These are phyloP conservation scores for Sphinx pinastri DNA, from an alignment of 2,888 invertebrate genomes.

Conservation along the genomic window DNA sequence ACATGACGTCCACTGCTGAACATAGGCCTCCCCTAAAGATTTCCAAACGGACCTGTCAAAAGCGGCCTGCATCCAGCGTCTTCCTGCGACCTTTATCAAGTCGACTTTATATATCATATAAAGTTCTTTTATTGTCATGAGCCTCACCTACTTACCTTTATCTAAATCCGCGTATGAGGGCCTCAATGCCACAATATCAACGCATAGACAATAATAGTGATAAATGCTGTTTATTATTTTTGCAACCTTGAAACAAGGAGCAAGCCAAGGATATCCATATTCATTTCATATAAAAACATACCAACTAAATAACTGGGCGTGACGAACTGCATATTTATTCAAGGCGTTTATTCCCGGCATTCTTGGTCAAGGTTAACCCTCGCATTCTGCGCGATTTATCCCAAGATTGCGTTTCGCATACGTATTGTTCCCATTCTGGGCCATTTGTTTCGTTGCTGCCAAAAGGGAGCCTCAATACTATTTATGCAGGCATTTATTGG, in stretches of 20 bases:
- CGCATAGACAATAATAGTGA: slow-evolving; percentile 60
- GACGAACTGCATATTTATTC: slow-evolving; percentile 27
- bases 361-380: slow-evolving; percentile 28
- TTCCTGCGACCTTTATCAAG: too few species aligned
- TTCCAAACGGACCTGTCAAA: too few species aligned
- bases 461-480: slow-evolving; percentile 3
- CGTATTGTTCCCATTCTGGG: slow-evolving; percentile 17
- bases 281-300: slow-evolving; percentile 16
- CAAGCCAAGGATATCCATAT: background rate
- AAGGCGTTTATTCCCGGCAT: slow-evolving; percentile 16
- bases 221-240: slow-evolving; percentile 14
- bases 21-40: too few species aligned
- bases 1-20: too few species aligned
- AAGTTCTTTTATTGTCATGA: too few species aligned
- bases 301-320: slow-evolving; percentile 14
- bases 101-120: too few species aligned
- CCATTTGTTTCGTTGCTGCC: slow-evolving; percentile 21
- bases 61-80: too few species aligned
- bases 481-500: background rate
- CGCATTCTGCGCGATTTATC: slow-evolving; percentile 17
- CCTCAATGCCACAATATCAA: slow-evolving; percentile 44
- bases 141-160: too few species aligned
- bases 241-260: background rate
- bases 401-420: slow-evolving; percentile 21
- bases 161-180: background rate